Conservation (phyloP, 2,113 vertebrate species). For the Eleginops maclovinus region DNA sequence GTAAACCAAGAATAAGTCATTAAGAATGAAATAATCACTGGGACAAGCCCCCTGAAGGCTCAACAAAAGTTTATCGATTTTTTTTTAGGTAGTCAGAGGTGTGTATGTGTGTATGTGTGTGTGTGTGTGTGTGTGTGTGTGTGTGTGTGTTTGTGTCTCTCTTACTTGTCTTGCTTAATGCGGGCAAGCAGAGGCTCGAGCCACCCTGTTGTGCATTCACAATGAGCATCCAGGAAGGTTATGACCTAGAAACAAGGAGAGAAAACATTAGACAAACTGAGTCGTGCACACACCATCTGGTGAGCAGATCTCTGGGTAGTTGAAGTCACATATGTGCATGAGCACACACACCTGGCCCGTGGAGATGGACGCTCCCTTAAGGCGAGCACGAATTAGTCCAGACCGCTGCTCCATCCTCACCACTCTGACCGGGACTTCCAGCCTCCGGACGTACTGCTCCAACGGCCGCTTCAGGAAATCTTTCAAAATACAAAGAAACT, state of each 20-base stretch:
- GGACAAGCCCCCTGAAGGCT: slow-evolving; percentile 60
- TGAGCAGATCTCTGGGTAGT: slow-evolving; percentile 6
- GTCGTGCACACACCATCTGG: slow-evolving; percentile 24
- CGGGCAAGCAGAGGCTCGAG: slow-evolving; percentile 95
- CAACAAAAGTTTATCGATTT: slow-evolving; percentile 72
- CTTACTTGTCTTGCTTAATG: slow-evolving; percentile 96
- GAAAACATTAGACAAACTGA: slow-evolving; percentile 37
- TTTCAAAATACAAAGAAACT: slow-evolving; percentile 57
- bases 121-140: slow-evolving; percentile 11
- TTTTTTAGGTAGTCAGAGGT: slow-evolving; percentile 28
- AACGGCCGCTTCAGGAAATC: slow-evolving; percentile 96
- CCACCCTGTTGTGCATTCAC: slow-evolving; percentile 97
- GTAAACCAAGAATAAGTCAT: slow-evolving; percentile 70
- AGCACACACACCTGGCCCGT: slow-evolving; percentile 88
- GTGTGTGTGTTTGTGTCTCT: background rate
- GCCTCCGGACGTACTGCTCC: slow-evolving; percentile 93
- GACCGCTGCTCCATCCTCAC: slow-evolving; percentile 98
- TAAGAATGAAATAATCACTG: slow-evolving; percentile 74
- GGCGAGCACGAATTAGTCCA: slow-evolving; percentile 95
- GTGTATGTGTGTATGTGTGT: slow-evolving; percentile 9
- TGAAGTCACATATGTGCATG: slow-evolving; percentile 1
- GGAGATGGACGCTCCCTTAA: slow-evolving; percentile 95
- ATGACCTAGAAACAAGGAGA: slow-evolving; percentile 83
- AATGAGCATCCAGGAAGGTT: slow-evolving; percentile 98
- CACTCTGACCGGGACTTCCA: slow-evolving; percentile 93